Conservation (phyloP, 2,888 invertebrate species). For the Acleris laterana region DNA sequence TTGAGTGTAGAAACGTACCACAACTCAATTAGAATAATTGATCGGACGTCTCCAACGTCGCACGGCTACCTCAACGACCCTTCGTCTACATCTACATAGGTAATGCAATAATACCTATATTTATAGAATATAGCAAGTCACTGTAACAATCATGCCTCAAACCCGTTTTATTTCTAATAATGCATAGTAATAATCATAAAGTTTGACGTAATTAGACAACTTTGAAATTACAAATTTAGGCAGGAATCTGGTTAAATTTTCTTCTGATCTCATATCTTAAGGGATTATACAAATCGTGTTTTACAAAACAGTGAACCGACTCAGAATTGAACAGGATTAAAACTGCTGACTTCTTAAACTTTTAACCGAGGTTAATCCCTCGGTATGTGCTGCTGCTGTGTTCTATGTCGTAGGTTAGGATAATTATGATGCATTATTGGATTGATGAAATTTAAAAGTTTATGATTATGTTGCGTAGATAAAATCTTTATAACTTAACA, state of each 20-base stretch:
- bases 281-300: slow-evolving; percentile 33
- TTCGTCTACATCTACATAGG: no score
- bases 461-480: no score
- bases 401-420: no score
- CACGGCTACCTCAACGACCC: slow-evolving; percentile 16
- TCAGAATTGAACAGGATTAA: slow-evolving; percentile 30
- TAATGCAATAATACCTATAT: slow-evolving; percentile 28
- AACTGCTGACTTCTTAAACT: slow-evolving; percentile 24
- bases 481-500: no score
- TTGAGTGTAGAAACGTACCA: slow-evolving; percentile 14
- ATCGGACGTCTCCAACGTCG: slow-evolving; percentile 26
- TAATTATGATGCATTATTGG: no score
- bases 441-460: no score
- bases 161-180: no score
- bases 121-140: slow-evolving; percentile 13
- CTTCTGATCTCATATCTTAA: slow-evolving; percentile 8
- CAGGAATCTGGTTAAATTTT: slow-evolving; percentile 20
- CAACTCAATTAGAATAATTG: slow-evolving; percentile 35
- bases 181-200: not conserved
- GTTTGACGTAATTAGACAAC: not conserved
- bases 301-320: slow-evolving; percentile 27
- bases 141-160: not conserved
- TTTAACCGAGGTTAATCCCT: slow-evolving; percentile 18
- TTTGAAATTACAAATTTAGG: slow-evolving; percentile 10
- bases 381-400: not conserved